Percentiles rank a stretch among this genome's conserved stretches.
Evolutionary conservation across 2,888 invertebrate genomes (phyloP).

Genomic region (Synanthedon formicaeformis): DNA sequence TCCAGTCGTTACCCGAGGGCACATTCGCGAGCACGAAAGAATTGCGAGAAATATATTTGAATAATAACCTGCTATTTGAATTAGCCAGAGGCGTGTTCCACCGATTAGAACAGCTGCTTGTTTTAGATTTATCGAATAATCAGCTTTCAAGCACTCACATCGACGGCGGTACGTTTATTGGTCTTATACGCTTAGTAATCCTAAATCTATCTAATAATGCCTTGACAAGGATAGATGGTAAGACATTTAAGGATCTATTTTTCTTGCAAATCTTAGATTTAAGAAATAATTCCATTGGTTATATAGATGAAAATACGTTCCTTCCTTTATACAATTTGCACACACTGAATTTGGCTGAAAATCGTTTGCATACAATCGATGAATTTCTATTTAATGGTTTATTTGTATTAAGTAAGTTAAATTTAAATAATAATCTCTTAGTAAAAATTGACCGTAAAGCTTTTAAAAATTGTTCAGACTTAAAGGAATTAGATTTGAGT

Average conservation of each 20-base stretch:
- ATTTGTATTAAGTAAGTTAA: conserved; percentile 85
- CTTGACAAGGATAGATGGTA: conserved; percentile 83
- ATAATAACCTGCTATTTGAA: conserved; percentile 87
- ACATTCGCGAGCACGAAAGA: conserved; percentile 86
- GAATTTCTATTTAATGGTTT: conserved; percentile 86
- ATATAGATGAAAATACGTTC: conserved; percentile 89
- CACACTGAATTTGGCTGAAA: conserved; percentile 89
- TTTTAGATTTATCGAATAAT: conserved; percentile 88
- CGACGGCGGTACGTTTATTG: conserved; percentile 87
- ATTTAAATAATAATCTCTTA: conserved; percentile 86
- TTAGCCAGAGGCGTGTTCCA: conserved; percentile 87
- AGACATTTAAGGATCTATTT: conserved; percentile 88
- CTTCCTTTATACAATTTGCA: conserved; percentile 89
- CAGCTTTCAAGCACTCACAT: conserved; percentile 87
- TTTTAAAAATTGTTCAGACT: conserved; percentile 88
- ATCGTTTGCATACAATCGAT: conserved; percentile 84
- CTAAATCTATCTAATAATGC: conserved; percentile 89
- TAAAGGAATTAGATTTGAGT: conserved; percentile 90
- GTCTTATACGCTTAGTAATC: conserved; percentile 86
- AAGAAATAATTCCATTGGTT: conserved; percentile 88
- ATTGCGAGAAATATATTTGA: conserved; percentile 85
- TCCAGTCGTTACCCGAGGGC: conserved; percentile 84
- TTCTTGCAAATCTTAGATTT: conserved; percentile 89
- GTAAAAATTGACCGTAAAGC: conserved; percentile 81
- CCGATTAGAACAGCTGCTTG: conserved; percentile 85